phyloP scores from a whole-genome alignment of 1,140 invertebrate species.

The Caerostris darwini region DNA sequence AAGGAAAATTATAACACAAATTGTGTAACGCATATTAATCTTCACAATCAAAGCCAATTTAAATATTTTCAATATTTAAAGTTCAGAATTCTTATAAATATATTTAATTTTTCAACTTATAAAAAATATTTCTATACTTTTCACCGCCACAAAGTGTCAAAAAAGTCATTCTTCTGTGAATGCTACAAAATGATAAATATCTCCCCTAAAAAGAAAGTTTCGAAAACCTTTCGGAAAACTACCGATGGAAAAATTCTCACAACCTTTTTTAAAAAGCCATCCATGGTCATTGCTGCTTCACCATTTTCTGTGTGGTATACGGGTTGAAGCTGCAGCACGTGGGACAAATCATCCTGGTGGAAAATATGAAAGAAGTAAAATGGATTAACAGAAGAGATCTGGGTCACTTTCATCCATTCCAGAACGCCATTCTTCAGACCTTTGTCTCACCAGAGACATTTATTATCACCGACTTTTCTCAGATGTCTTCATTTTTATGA shows the following conservation, averaged over 20 bases:
- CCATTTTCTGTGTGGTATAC: background rate
- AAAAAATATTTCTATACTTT: too few species aligned
- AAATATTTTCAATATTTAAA: too few species aligned
- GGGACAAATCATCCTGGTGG: constrained; percentile 7
- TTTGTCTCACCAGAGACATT: constrained; percentile 53
- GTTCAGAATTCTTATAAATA: too few species aligned
- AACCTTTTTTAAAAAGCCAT: constrained; percentile 6
- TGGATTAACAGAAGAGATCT: constrained; percentile 44
- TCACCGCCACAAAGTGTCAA: too few species aligned
- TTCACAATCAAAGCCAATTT: too few species aligned
- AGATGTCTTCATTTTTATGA: constrained; percentile 32
- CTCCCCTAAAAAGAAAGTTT: background rate
- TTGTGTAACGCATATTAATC: too few species aligned
- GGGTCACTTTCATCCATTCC: constrained; percentile 61
- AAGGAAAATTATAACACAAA: too few species aligned
- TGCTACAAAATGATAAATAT: too few species aligned
- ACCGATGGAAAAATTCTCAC: background rate
- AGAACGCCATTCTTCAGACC: constrained; percentile 29
- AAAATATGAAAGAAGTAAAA: constrained; percentile 38
- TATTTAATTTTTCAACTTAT: too few species aligned
- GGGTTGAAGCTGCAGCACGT: background rate
- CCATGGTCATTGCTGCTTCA: background rate
- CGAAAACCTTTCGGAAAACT: background rate
- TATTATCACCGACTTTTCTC: constrained; percentile 38
- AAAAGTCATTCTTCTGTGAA: too few species aligned